Evolutionary conservation across 2,797 vertebrate genomes (phyloP).

Genomic region (Artibeus lituratus): DNA sequence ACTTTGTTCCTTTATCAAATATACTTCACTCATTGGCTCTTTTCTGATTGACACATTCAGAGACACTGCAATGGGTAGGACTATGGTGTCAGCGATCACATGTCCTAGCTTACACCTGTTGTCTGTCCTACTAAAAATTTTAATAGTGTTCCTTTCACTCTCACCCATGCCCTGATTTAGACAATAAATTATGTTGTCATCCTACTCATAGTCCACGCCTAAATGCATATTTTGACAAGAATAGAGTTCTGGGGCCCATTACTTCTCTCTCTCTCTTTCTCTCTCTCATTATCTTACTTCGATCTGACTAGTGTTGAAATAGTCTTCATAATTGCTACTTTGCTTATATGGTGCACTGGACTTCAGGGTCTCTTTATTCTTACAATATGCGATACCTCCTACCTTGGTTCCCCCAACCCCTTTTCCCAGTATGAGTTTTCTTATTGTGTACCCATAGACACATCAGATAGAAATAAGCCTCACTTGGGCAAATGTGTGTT

Average conservation of each 20-base stretch:
- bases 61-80: background rate
- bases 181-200: background rate
- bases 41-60: background rate
- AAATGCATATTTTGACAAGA: slow-evolving; percentile 7
- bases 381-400: too few relatives aligned
- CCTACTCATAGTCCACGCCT: background rate
- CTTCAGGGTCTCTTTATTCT: background rate
- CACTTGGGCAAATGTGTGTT: background rate
- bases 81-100: background rate
- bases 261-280: background rate
- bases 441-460: background rate
- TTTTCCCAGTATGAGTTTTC: background rate
- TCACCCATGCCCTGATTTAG: background rate
- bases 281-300: background rate
- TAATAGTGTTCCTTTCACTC: background rate
- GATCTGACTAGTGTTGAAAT: background rate
- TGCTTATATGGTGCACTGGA: background rate
- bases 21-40: background rate
- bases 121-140: background rate
- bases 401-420: background rate
- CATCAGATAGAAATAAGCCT: background rate
- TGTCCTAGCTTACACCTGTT: background rate
- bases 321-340: background rate
- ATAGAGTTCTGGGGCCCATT: background rate
- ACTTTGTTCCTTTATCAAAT: background rate